Base-by-base conservation (phyloP, 2,797 vertebrate species). In the Selene dorsalis region DNA sequence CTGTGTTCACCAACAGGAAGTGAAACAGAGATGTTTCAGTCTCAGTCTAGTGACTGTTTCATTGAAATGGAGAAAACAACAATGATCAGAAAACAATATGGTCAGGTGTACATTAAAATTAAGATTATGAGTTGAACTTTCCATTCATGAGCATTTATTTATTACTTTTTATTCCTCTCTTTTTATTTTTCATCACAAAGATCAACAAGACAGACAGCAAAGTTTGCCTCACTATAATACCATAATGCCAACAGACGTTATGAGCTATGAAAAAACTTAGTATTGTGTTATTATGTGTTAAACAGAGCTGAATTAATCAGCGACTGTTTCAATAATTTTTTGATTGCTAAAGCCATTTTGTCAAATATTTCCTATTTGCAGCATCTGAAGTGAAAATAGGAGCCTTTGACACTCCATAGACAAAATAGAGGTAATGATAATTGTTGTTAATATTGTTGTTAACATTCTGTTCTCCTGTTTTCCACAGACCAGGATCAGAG, bases 401-500 rank as follows among this genome's bases (percentile, higher is more conserved):
- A 17, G 7, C 17, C 11, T 6, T 64, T 45, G 17, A 48, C 11
- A 13, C 32, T 64, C 53, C 22, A 8, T 35, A 30, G 43, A n/a
- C 28, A 13, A 65, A 50, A 65, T 13, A 65, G 32, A 35, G 32
- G 32, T 14, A 52, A 30, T 10, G 22, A 50, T 8, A n/a, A 28
- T 38, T 4, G 47, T 17, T 6, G 7, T 22, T 52, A 20, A n/a
- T 60, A 69, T 53, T 53, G 22, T 22, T 41, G 2, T 28, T 24
- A n/a, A 47, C 3, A 4, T 3, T 61, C 4, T 72, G 24, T 59
- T 48, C 41, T 78, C 58, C 16, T 65, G 24, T 59, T 48, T 30
- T 78, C 58, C 16, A 60, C 82, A 92, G 92, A 83, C 24, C 61
- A 66, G 76, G 52, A 82, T 6, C 79, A 43, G 71, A 70, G 17